A percentile compares a stretch with the other conserved stretches of the same genome.
Evolutionary conservation across 2,113 vertebrate genomes (phyloP).

Genomic region (Oenanthe oenanthe): DNA sequence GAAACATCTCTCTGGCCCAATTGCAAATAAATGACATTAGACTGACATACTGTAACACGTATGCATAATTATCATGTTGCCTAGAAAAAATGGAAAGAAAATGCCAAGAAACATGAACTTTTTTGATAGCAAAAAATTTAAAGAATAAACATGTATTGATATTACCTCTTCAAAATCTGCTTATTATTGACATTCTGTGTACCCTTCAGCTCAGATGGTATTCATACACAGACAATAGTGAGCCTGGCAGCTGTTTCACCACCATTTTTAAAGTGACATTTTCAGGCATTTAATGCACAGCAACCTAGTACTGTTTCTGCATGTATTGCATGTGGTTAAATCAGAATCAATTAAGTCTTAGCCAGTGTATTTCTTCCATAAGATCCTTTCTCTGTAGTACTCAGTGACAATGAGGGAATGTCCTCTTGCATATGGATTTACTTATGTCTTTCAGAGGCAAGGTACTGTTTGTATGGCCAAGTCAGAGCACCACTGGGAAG

Average conservation of each 20-base stretch:
- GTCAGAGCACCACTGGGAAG: slow-evolving; percentile 6
- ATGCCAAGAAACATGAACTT: background rate
- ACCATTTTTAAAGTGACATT: background rate
- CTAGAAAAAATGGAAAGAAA: background rate
- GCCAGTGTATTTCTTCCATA: background rate
- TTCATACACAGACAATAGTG: background rate
- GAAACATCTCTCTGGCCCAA: background rate
- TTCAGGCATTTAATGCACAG: background rate
- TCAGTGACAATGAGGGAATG: slow-evolving; percentile 1
- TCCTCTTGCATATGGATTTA: slow-evolving; percentile 14
- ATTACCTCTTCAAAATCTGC: background rate
- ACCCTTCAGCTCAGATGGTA: background rate
- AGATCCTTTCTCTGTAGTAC: background rate
- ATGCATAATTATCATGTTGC: background rate
- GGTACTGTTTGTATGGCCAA: slow-evolving; percentile 46
- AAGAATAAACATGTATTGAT: background rate
- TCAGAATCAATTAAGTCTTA: background rate
- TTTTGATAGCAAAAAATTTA: background rate
- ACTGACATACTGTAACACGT: background rate
- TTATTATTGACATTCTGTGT: background rate
- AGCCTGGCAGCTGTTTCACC: background rate
- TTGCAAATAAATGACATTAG: background rate
- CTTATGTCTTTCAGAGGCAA: background rate
- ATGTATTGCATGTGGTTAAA: background rate
- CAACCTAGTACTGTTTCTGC: background rate